phyloP scores from a whole-genome alignment of 2,888 invertebrate species.

The Drosophila colorata region DNA sequence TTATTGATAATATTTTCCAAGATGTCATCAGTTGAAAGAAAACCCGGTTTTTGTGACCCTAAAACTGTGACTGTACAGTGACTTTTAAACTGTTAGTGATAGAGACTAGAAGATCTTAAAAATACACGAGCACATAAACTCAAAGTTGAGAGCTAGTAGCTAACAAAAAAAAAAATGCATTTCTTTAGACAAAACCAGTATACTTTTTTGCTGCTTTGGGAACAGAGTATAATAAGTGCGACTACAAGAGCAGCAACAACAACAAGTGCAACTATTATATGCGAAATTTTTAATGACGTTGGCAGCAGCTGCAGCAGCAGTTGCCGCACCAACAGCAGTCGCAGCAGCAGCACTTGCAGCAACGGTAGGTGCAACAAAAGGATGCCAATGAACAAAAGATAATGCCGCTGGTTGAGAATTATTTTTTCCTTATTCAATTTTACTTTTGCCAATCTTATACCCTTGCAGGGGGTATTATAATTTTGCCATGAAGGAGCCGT shows the following conservation, averaged over 20 bases:
- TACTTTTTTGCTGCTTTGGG: neutral
- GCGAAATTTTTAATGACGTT: conserved; percentile 45
- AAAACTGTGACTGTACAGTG: no score
- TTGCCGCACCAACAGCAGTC: conserved; percentile 3
- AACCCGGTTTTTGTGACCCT: no score
- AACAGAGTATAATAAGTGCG: conserved; percentile 22
- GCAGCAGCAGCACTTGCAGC: conserved; percentile 8
- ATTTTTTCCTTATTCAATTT: conserved; percentile 10
- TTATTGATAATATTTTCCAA: no score
- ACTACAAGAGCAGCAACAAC: conserved; percentile 35
- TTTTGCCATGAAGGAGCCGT: no score
- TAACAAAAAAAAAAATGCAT: no score
- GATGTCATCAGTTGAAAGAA: no score
- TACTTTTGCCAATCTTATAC: neutral
- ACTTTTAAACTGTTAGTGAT: no score
- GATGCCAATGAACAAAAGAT: conserved; percentile 20
- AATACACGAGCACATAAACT: no score
- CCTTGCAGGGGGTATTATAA: neutral
- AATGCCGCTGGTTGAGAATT: conserved; percentile 3
- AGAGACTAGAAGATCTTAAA: no score
- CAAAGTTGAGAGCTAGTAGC: no score
- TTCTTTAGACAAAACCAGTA: neutral
- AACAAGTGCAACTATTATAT: conserved; percentile 55
- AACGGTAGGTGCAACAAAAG: neutral
- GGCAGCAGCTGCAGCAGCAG: conserved; percentile 3